A percentile compares a stretch with the other conserved stretches of the same genome.
Evolutionary conservation across 2,113 vertebrate genomes (phyloP).

Genomic region (Harpagus bidentatus): DNA sequence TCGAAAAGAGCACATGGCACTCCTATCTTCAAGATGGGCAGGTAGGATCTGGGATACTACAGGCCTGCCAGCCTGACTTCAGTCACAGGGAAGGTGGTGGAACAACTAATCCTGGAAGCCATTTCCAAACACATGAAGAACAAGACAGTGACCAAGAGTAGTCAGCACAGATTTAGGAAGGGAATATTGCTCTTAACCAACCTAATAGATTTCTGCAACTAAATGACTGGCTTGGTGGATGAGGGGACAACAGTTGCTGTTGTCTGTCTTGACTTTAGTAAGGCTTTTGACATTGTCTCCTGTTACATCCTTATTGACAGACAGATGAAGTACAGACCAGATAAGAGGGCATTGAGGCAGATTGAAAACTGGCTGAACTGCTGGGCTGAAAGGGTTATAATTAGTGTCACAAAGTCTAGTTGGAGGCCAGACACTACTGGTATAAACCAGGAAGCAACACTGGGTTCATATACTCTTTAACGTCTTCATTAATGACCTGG

Average conservation of each 20-base stretch:
- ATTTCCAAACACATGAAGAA: not conserved
- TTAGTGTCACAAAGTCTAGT: not conserved
- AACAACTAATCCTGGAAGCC: not conserved
- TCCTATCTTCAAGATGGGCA: not conserved
- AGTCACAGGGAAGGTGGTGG: not conserved
- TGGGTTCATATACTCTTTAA: not conserved
- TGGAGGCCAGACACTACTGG: not conserved
- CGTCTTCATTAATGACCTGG: not conserved
- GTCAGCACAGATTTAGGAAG: not conserved
- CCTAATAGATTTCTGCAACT: not conserved
- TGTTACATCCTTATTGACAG: not conserved
- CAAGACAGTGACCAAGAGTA: not conserved
- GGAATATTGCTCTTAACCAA: not conserved
- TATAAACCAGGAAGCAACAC: not conserved
- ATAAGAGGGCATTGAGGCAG: not conserved
- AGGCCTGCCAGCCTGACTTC: not conserved
- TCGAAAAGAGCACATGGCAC: not conserved
- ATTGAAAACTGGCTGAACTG: not conserved
- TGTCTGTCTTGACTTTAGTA: not conserved
- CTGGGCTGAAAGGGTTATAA: not conserved
- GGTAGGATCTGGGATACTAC: not conserved
- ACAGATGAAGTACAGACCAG: not conserved
- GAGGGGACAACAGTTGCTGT: not conserved
- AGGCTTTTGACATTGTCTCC: not conserved
- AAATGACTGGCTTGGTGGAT: not conserved